Evolutionary conservation across 2,888 invertebrate genomes (phyloP).

Genomic region (Tinea semifulvella): DNA sequence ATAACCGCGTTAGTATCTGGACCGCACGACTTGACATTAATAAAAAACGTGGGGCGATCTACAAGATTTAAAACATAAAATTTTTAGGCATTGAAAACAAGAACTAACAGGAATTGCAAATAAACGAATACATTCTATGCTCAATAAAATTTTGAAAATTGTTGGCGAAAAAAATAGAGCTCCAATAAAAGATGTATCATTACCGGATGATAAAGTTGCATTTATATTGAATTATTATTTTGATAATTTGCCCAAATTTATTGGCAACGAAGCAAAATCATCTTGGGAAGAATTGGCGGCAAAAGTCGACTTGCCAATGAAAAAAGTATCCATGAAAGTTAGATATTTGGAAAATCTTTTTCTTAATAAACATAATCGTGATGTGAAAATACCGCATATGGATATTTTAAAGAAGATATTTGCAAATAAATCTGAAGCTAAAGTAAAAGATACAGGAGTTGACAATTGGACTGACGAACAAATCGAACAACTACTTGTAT

Average conservation of each 20-base stretch:
- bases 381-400: too few relatives aligned
- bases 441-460: too few relatives aligned
- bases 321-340: slow-evolving; percentile 44
- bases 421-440: too few relatives aligned
- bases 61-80: too few relatives aligned
- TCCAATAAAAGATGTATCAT: slow-evolving; percentile 24
- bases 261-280: too few relatives aligned
- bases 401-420: slow-evolving; percentile 24
- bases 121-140: slow-evolving; percentile 27
- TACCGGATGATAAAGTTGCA: slow-evolving; percentile 35
- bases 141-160: slow-evolving; percentile 39
- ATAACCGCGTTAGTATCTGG: too few relatives aligned
- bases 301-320: slow-evolving; percentile 33
- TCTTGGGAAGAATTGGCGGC: slow-evolving; percentile 49
- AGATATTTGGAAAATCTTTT: too few relatives aligned
- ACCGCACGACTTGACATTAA: too few relatives aligned
- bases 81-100: too few relatives aligned
- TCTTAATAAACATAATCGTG: slow-evolving; percentile 21
- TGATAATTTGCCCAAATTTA: slow-evolving; percentile 42
- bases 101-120: too few relatives aligned
- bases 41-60: too few relatives aligned
- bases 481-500: slow-evolving; percentile 38
- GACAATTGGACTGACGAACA: slow-evolving; percentile 50
- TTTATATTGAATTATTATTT: slow-evolving; percentile 43
- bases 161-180: too few relatives aligned